These are phyloP conservation scores for Bombus cullumanus DNA, from an alignment of 1,140 invertebrate genomes.

Conservation along the genomic window DNA sequence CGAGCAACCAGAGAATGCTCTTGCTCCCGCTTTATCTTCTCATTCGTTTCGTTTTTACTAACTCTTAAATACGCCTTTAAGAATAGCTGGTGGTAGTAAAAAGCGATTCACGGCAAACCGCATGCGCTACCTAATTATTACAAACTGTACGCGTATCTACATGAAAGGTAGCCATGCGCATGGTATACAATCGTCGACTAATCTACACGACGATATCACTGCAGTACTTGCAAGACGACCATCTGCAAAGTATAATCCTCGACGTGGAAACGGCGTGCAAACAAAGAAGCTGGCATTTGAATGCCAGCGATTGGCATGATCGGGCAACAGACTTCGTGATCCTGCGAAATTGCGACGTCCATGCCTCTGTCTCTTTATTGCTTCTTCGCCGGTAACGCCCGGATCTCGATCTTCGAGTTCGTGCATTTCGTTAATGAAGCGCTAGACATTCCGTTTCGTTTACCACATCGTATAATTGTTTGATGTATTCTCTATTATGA, in stretches of 20 bases:
- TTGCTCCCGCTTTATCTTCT: too few species aligned
- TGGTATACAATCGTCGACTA: neutral
- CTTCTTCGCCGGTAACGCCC: slow-evolving; percentile 1
- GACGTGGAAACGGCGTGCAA: slow-evolving; percentile 55
- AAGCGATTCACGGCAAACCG: slow-evolving; percentile 3
- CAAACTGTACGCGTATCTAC: neutral
- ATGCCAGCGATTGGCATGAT: slow-evolving; percentile 67
- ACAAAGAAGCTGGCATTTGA: slow-evolving; percentile 75
- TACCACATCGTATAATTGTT: too few species aligned
- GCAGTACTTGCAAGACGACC: slow-evolving; percentile 4
- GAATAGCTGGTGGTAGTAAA: neutral
- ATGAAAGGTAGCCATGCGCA: neutral
- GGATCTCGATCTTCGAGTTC: neutral
- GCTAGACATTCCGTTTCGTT: neutral
- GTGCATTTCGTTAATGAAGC: neutral
- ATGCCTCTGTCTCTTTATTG: neutral
- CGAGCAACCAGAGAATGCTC: too few species aligned
- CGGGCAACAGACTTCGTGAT: slow-evolving; percentile 62
- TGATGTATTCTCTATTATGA: neutral
- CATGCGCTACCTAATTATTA: neutral
- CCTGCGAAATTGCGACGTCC: slow-evolving; percentile 42
- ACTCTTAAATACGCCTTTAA: too few species aligned
- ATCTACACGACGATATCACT: neutral
- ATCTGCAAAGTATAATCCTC: slow-evolving; percentile 56
- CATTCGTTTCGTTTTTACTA: too few species aligned